Evolutionary conservation across 2,113 vertebrate genomes (phyloP).

Genomic region (Cyanocitta stelleri): DNA sequence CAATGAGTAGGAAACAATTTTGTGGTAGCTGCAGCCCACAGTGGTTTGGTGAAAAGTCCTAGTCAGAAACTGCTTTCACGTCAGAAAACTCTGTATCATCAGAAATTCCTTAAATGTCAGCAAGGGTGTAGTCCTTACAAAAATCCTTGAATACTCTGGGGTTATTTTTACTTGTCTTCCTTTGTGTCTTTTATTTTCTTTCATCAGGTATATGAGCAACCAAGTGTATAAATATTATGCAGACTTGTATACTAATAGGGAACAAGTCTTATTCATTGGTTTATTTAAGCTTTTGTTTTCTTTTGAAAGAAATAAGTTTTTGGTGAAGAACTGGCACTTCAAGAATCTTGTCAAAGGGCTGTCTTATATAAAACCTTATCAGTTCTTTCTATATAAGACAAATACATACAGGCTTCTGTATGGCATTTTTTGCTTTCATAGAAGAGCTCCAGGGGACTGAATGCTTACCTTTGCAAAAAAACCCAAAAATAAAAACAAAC

Average conservation of each 20-base stretch:
- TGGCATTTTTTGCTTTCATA: not conserved
- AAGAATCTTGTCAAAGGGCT: not conserved
- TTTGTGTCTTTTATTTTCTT: not conserved
- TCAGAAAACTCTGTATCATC: conserved; percentile 15
- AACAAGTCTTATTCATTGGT: not conserved
- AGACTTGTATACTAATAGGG: not conserved
- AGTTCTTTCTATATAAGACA: not conserved
- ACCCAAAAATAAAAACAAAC: too few relatives aligned
- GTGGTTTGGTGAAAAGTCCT: not conserved
- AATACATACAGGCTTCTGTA: not conserved
- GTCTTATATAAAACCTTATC: not conserved
- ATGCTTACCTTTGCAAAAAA: not conserved
- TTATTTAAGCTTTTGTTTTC: not conserved
- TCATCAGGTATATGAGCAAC: not conserved
- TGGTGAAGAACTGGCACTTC: not conserved
- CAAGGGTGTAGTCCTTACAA: not conserved
- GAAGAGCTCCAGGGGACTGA: not conserved
- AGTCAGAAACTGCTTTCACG: not conserved
- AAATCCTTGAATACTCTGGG: not conserved
- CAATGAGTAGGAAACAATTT: not conserved
- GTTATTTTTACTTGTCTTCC: not conserved
- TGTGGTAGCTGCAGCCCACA: not conserved
- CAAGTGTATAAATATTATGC: not conserved
- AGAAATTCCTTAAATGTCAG: conserved; percentile 32
- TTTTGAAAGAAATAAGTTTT: not conserved